Base-by-base conservation (phyloP, 2,113 vertebrate species). In the Axis porcinus region DNA sequence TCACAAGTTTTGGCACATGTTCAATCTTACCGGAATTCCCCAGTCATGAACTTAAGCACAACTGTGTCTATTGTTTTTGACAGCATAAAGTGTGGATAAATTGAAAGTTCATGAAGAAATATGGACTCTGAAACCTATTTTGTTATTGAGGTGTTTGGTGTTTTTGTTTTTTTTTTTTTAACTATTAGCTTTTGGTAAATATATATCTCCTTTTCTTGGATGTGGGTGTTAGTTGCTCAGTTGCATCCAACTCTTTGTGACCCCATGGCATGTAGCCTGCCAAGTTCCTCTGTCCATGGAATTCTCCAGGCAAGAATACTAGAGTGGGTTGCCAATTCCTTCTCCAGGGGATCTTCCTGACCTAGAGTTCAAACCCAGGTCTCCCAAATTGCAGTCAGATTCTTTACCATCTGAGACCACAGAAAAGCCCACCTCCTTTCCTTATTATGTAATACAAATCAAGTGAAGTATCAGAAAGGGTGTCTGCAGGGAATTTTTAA, bases 21-120 rank as follows among this genome's bases (percentile, higher is more conserved):
- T 95, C 85, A 82, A 19, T 89, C 45, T 98, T 97, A 86, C 52
- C 33, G 74, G 86, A 43, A 36, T n/a, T 98, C 60, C 94, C 97
- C 79, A 89, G 70, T 82, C 89, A 95, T 97, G 97, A 97, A 97
- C 86, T 83, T 97, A 98, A 98, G 97, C 92, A 92, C 12, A 94
- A 58, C 92, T 97, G 93, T 58, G 27, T 91, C 93, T 97, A 97
- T 97, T 98, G 95, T 89, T 97, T 98, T 96, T 98, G 98, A 97
- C 92, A 98, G 64, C 33, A 92, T 87, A 95, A 96, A 96, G 93
- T 97, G 21, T 97, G 28, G 96, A 83, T 97, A 95, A 97, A 97
- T 43, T 91, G 89, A 86, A 45, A 95, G 16, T 95, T 98, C 94
- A 97, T 95, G 86, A 97, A 95, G 88, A 98, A 97, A 98, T 30